A percentile compares a stretch with the other conserved stretches of the same genome.
These are phyloP conservation scores for Andrena fulva DNA, from an alignment of 2,888 invertebrate genomes.

Conservation along the genomic window DNA sequence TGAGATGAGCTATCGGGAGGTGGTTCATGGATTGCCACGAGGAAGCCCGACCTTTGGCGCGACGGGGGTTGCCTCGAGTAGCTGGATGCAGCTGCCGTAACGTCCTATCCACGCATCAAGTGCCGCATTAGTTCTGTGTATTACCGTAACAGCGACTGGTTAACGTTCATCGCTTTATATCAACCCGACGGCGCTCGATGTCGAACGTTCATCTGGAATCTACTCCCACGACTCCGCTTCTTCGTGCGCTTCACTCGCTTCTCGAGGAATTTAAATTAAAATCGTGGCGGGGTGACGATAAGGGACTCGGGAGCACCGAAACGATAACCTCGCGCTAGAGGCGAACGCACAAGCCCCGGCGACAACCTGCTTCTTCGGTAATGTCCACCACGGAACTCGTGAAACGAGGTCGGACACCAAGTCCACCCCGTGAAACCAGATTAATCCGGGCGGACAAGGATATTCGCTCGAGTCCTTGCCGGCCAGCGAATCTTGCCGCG, in stretches of 20 bases:
- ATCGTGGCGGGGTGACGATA: too few species aligned
- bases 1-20: conserved; percentile 40
- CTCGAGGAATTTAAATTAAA: conserved; percentile 1
- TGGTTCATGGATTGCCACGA: conserved; percentile 48
- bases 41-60: conserved; percentile 36
- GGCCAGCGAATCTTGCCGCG: conserved; percentile 10
- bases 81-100: conserved; percentile 17
- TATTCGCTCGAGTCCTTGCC: conserved; percentile 50
- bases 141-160: conserved; percentile 28
- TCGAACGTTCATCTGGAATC: background rate
- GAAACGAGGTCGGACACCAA: conserved; percentile 38
- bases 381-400: conserved; percentile 43
- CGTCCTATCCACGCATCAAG: conserved; percentile 28
- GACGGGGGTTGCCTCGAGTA: conserved; percentile 15
- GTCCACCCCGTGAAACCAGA: conserved; percentile 45
- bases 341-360: background rate
- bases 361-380: conserved; percentile 47
- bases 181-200: background rate
- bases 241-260: too few species aligned
- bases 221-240: background rate
- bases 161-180: background rate
- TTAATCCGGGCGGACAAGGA: conserved; percentile 66
- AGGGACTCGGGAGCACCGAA: background rate
- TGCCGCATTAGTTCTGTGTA: conserved; percentile 20
- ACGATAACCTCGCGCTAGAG: background rate